These are phyloP conservation scores for Hippocampus barbouri DNA, from an alignment of 2,113 vertebrate species.

Conservation along the genomic window DNA sequence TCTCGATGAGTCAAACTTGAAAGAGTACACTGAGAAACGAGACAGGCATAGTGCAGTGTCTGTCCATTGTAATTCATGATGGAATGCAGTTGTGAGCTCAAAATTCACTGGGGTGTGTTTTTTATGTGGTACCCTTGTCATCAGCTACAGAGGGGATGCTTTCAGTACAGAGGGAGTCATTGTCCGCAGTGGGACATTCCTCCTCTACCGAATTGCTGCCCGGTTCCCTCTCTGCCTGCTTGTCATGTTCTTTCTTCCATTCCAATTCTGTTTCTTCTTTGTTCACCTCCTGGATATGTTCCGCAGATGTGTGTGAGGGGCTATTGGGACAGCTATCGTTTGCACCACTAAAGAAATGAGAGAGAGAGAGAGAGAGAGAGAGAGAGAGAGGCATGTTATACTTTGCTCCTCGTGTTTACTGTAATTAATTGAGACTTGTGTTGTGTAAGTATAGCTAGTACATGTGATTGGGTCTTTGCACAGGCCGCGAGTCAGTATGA, in stretches of 20 bases:
- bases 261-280: slow-evolving; percentile 61
- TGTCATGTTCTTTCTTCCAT: slow-evolving; percentile 65
- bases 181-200: slow-evolving; percentile 72
- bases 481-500: slow-evolving; percentile 77
- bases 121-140: slow-evolving; percentile 77
- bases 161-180: slow-evolving; percentile 81
- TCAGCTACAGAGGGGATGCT: slow-evolving; percentile 77
- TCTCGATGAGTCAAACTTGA: slow-evolving; percentile 92
- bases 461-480: slow-evolving; percentile 79
- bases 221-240: slow-evolving; percentile 60
- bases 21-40: slow-evolving; percentile 81
- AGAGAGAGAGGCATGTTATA: background rate
- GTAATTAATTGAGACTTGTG: background rate
- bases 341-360: slow-evolving; percentile 47
- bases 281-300: slow-evolving; percentile 69
- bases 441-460: slow-evolving; percentile 33
- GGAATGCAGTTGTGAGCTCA: background rate
- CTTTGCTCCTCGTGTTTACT: background rate
- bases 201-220: slow-evolving; percentile 79
- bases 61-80: background rate
- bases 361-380: background rate
- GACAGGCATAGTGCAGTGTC: background rate
- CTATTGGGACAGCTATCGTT: slow-evolving; percentile 73
- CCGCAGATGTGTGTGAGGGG: slow-evolving; percentile 65
- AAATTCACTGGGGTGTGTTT: background rate